These are phyloP conservation scores for Muscidifurax raptorellus DNA, from an alignment of 1,140 invertebrate genomes.

Conservation along the genomic window DNA sequence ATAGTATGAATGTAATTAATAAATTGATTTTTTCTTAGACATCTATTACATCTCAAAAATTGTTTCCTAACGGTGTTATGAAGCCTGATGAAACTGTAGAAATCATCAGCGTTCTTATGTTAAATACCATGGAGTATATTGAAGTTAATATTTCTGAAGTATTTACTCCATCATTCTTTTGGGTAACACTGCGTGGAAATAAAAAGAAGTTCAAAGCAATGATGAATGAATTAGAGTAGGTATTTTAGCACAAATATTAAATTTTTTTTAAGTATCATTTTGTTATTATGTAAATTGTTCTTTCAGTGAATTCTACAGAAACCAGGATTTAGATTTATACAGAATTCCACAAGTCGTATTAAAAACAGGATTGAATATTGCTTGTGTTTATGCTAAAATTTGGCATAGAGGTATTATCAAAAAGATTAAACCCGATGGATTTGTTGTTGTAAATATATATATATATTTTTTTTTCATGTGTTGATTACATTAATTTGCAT, in stretches of 20 bases:
- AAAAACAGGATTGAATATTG: conserved; percentile 66
- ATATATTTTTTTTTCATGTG: conserved; percentile 34
- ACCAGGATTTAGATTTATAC: conserved; percentile 52
- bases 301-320: conserved; percentile 65
- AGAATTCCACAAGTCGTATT: conserved; percentile 62
- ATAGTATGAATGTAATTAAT: conserved; percentile 19
- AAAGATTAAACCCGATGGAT: conserved; percentile 60
- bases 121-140: conserved; percentile 45
- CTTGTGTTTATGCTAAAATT: conserved; percentile 60
- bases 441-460: conserved; percentile 57
- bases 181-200: conserved; percentile 63
- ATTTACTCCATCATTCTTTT: conserved; percentile 70
- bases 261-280: conserved; percentile 17
- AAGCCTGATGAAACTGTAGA: conserved; percentile 61
- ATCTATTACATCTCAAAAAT: conserved; percentile 35
- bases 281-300: conserved; percentile 39
- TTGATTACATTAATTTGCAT: background rate
- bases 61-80: conserved; percentile 62
- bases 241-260: conserved; percentile 45
- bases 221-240: conserved; percentile 66
- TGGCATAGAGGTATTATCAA: conserved; percentile 71
- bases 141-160: conserved; percentile 62
- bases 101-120: conserved; percentile 57
- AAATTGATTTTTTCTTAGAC: conserved; percentile 57
- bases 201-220: conserved; percentile 54